Percentiles rank a stretch among this genome's conserved stretches.
These are phyloP conservation scores for Bruchidius siliquastri DNA, from an alignment of 2,888 invertebrate genomes.

Conservation along the genomic window DNA sequence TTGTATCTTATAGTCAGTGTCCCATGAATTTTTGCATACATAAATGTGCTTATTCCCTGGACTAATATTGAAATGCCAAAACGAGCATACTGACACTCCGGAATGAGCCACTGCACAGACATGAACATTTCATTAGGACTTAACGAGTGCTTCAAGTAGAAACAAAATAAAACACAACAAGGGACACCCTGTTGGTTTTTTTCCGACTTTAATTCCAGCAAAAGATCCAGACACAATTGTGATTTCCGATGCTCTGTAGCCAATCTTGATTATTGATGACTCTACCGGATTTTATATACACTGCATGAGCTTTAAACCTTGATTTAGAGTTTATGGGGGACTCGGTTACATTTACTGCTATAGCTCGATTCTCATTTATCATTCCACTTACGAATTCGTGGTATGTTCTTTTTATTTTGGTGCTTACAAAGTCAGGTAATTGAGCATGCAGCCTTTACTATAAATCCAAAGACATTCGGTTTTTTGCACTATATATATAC, in stretches of 20 bases:
- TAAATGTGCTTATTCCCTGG: neutral
- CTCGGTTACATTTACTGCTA: neutral
- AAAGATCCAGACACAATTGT: neutral
- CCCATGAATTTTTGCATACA: too few relatives aligned
- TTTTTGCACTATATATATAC: neutral
- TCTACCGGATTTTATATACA: neutral
- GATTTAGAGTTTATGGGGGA: neutral
- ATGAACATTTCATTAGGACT: too few relatives aligned
- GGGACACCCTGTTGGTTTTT: neutral
- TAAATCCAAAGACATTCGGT: neutral
- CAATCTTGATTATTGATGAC: neutral
- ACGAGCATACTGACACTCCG: neutral
- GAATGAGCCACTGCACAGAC: too few relatives aligned
- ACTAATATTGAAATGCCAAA: neutral
- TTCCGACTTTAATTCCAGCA: neutral
- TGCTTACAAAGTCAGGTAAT: neutral
- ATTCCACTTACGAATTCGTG: neutral
- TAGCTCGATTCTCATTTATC: neutral
- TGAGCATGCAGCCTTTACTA: neutral
- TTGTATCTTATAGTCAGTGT: too few relatives aligned
- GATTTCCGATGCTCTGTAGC: neutral
- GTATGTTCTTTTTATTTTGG: neutral
- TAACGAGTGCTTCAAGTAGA: too few relatives aligned
- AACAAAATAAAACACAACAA: neutral
- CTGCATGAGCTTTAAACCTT: neutral